Base-by-base conservation (phyloP, 2,888 invertebrate species). In the Morpho achilles region DNA sequence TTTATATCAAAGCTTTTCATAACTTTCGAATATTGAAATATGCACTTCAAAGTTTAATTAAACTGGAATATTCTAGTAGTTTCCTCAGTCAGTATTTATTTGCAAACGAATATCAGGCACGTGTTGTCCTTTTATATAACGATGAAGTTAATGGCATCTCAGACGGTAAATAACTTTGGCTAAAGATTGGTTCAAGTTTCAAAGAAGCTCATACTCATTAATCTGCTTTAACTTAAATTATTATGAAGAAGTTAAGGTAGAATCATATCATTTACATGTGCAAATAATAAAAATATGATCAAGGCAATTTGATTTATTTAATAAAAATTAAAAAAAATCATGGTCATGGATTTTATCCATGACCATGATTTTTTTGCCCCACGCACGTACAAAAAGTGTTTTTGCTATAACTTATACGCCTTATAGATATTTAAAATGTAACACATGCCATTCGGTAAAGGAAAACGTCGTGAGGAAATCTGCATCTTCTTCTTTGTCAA, bases 181-280 rank as follows among this genome's bases (percentile, higher is more conserved):
- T 39, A 23, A 39, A 10, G 52, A 50, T 54, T 23, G 51, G 47
- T 48, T 55, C 51, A 5, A 47, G 47, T 50, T 8, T 55, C 53
- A 54, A 59, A 58, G 58, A 22, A 32, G 9, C 45, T 32, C 32
- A 8, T 48, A 49, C 49, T 55, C 43, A 43, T 55, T 49, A 43
- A 43, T 48, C 39, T 55, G 8, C 32, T 42, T 9, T 5, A n/a
- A 44, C 55, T 49, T n/a, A 3, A 40, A 9, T 10, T 40, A 41
- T 49, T 49, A 43, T 32, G 43, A 44, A 45, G 5, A 39, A 45
- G 32, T 45, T 10, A 10, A 52, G 32, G 43, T 43, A 23, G 52
- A 8, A 7, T 45, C 45, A 16, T 8, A 39, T 8, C 32, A 32
- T 32, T 32, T 32, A 32, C 32, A 32, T 5, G 32, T 32, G 32